These are phyloP conservation scores for Notothenia coriiceps DNA, from an alignment of 2,113 vertebrate species.

Conservation along the genomic window DNA sequence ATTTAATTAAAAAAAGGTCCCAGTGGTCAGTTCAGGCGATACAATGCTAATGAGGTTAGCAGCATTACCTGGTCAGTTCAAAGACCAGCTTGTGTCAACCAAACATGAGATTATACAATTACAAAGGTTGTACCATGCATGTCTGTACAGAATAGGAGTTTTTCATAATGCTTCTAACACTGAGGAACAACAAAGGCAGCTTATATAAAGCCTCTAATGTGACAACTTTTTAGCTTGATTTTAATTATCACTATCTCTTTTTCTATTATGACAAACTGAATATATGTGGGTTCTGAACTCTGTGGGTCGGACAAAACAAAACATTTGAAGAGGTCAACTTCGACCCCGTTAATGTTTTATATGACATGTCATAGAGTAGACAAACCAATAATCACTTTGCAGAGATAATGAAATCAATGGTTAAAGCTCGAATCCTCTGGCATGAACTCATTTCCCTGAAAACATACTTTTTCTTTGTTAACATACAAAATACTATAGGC, in stretches of 20 bases:
- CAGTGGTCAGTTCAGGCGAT: conserved; percentile 36
- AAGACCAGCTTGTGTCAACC: conserved; percentile 13
- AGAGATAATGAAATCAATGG: background rate
- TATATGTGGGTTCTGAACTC: background rate
- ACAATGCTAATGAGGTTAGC: conserved; percentile 26
- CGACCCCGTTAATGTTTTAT: background rate
- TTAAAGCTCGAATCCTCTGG: background rate
- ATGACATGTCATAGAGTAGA: background rate
- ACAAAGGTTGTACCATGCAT: background rate
- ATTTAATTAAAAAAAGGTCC: conserved; percentile 52
- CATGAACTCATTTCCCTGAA: background rate
- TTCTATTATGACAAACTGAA: background rate
- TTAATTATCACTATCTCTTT: background rate
- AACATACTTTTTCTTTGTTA: background rate
- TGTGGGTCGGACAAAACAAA: background rate
- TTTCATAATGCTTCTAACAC: background rate
- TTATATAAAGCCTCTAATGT: background rate
- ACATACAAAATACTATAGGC: background rate
- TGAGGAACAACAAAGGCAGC: background rate
- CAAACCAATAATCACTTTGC: background rate
- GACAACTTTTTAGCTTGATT: background rate
- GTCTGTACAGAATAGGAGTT: conserved; percentile 4
- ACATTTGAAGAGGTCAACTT: background rate
- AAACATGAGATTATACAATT: background rate
- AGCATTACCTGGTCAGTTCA: conserved; percentile 9